phyloP scores from a whole-genome alignment of 2,797 vertebrate species.

The Aeoliscus strigatus region DNA sequence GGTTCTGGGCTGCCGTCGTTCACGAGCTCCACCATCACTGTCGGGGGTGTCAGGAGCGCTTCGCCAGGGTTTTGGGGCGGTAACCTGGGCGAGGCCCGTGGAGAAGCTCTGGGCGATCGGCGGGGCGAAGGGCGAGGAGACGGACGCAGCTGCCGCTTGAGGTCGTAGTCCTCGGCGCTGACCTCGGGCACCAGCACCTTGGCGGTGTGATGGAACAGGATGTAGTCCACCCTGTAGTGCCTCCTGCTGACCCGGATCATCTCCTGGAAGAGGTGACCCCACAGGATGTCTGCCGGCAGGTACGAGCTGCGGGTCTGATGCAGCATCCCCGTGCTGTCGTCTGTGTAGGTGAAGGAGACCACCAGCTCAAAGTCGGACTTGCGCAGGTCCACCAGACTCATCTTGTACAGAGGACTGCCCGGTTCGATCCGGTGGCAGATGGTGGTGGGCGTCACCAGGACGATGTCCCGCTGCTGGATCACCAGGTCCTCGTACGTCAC shows the following conservation, averaged over 20 bases:
- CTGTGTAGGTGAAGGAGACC: constrained; percentile 91
- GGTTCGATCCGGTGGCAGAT: constrained; percentile 83
- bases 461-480: constrained; percentile 80
- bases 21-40: constrained; percentile 48
- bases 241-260: constrained; percentile 82
- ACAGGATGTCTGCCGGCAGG: constrained; percentile 86
- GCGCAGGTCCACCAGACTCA: constrained; percentile 79
- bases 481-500: constrained; percentile 82
- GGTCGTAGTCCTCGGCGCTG: constrained; percentile 82
- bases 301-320: constrained; percentile 94
- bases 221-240: constrained; percentile 86
- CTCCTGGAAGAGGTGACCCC: constrained; percentile 92
- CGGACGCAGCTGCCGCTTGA: constrained; percentile 65
- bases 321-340: constrained; percentile 88
- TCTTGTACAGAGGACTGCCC: constrained; percentile 83
- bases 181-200: constrained; percentile 83
- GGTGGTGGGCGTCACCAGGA: constrained; percentile 84
- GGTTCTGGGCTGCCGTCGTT: constrained; percentile 21
- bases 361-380: constrained; percentile 88
- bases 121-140: constrained; percentile 20
- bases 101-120: constrained; percentile 10
- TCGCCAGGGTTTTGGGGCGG: constrained; percentile 14
- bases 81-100: background rate
- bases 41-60: constrained; percentile 31
- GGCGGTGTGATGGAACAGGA: constrained; percentile 85